A percentile compares a stretch with the other conserved stretches of the same genome.
Evolutionary conservation across 2,888 invertebrate genomes (phyloP).

Genomic region (Hypomecis punctinalis): DNA sequence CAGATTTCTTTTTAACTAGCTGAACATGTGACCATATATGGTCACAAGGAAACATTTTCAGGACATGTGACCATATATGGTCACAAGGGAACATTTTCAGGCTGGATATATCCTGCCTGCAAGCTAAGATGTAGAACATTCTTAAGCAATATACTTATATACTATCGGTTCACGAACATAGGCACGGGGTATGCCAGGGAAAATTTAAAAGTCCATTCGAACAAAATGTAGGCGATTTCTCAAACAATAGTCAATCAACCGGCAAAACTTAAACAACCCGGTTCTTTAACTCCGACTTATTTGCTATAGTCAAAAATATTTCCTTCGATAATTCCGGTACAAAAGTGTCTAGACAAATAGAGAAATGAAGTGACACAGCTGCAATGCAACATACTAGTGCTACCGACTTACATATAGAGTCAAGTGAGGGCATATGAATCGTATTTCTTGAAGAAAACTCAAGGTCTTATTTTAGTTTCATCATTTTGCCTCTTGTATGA

Average conservation of each 20-base stretch:
- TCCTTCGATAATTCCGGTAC: constrained; percentile 31
- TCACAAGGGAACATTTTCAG: too few relatives aligned
- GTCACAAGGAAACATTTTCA: too few relatives aligned
- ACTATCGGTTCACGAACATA: too few relatives aligned
- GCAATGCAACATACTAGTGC: constrained; percentile 46
- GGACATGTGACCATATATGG: too few relatives aligned
- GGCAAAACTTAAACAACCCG: constrained; percentile 7
- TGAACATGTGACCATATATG: too few relatives aligned
- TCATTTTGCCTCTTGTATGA: background rate
- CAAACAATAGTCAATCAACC: constrained; percentile 15
- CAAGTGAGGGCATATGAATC: background rate
- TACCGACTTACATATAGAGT: background rate
- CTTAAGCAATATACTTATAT: too few relatives aligned
- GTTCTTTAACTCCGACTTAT: constrained; percentile 24
- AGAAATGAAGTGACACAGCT: constrained; percentile 65
- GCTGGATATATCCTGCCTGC: too few relatives aligned
- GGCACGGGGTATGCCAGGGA: background rate
- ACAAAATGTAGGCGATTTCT: constrained; percentile 3
- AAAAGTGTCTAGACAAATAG: constrained; percentile 43
- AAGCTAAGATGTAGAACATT: too few relatives aligned
- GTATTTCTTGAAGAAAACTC: background rate
- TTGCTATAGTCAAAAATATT: constrained; percentile 43
- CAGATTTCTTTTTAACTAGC: too few relatives aligned
- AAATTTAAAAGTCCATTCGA: constrained; percentile 1
- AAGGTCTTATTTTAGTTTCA: background rate